Base-by-base conservation (phyloP, 2,113 vertebrate genomes). In the Muntiacus muntjak region DNA sequence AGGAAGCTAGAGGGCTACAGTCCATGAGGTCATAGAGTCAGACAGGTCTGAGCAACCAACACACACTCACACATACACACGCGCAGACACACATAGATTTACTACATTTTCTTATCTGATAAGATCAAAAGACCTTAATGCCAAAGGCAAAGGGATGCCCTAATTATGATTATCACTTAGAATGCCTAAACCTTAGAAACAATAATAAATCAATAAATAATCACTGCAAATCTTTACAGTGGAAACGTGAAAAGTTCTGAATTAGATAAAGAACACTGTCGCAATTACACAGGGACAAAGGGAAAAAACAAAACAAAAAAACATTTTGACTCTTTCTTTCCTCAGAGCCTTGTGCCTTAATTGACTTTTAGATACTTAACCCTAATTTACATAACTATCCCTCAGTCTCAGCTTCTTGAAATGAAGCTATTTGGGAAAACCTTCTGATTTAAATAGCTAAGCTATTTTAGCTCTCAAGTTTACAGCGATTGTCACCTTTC, bases 391-490 rank as follows among this genome's bases (percentile, higher is more conserved):
- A 89, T 97, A 98, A 96, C 88, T 97, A 90, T 21, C 79, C 60
- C 85, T 84, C 62, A n/a, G 90, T 94, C 43, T 91, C 57, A 64
- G 78, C 57, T 94, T 92, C 96, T 54, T 95, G 74, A 88, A 97
- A 97, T 97, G 82, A 98, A 83, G 91, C n/a, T 96, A 89, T 96
- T 98, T 94, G 97, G 96, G 97, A 98, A 98, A 89, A 76, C 11
- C 89, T 96, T 96, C 88, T 97, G 95, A 96, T 95, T 83, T 97
- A 79, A 83, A 45, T 87, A 96, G 67, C n/a, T 23, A 95, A 94
- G 91, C 25, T 98, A 89, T 95, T 97, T 98, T 94, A 95, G 57
- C 55, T 74, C 1, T 96, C 52, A 92, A 96, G 86, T 86, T 92
- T 96, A 82, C 67, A 6, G 50, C 47, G 81, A 96, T 19, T 26